Percentiles rank a stretch among this genome's conserved stretches.
These are phyloP conservation scores for Tinea semifulvella DNA, from an alignment of 2,888 invertebrate species.

Conservation along the genomic window DNA sequence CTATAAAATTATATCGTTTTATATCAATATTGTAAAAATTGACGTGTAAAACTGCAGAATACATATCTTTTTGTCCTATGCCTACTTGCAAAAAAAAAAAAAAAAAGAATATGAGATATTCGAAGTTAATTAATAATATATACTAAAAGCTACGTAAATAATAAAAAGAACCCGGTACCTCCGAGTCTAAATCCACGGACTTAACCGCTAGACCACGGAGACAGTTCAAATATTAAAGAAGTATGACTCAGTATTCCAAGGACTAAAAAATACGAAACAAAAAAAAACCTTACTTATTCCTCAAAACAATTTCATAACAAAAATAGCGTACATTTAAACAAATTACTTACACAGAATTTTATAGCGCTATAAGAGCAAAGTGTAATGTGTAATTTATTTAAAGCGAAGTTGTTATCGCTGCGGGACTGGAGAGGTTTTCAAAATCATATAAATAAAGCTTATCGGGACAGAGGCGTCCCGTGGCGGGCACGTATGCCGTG, in stretches of 20 bases:
- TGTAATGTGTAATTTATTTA: slow-evolving; percentile 27
- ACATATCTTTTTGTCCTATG: too few species aligned
- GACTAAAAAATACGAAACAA: neutral
- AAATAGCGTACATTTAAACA: slow-evolving; percentile 1
- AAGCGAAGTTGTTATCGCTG: slow-evolving; percentile 42
- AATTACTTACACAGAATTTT: slow-evolving; percentile 10
- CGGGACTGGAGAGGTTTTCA: slow-evolving; percentile 35
- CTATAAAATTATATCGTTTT: too few species aligned
- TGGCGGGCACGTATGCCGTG: slow-evolving; percentile 21
- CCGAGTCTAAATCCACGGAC: too few species aligned
- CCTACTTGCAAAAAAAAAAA: too few species aligned
- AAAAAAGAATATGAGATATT: too few species aligned
- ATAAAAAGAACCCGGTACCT: too few species aligned
- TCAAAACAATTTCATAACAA: slow-evolving; percentile 2
- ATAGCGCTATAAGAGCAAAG: slow-evolving; percentile 10
- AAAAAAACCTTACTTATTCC: neutral
- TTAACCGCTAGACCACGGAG: too few species aligned
- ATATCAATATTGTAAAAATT: too few species aligned
- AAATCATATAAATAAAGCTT: slow-evolving; percentile 39
- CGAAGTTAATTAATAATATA: too few species aligned
- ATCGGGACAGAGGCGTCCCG: slow-evolving; percentile 27
- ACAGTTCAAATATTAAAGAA: neutral
- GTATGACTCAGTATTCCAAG: neutral
- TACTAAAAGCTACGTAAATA: too few species aligned
- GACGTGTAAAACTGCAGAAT: too few species aligned